phyloP scores from a whole-genome alignment of 1,140 invertebrate species.

The Arion vulgaris region DNA sequence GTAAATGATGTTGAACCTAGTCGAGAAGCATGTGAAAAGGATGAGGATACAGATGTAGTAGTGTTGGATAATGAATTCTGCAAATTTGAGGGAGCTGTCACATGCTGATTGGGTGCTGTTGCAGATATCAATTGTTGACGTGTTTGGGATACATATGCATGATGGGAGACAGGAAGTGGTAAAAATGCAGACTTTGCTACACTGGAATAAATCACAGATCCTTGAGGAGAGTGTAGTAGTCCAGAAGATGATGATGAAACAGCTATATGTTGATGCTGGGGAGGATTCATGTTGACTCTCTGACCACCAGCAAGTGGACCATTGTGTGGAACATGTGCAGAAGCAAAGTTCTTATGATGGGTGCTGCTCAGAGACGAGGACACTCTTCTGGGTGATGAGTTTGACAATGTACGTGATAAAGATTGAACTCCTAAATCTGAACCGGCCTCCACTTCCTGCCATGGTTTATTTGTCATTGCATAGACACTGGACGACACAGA shows the following conservation, averaged over 20 bases:
- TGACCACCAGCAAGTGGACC: not conserved
- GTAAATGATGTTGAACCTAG: not conserved
- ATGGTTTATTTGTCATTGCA: slow-evolving; percentile 17
- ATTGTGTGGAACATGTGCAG: slow-evolving; percentile 6
- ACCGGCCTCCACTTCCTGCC: slow-evolving; percentile 9
- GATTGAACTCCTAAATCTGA: not conserved
- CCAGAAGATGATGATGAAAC: not conserved
- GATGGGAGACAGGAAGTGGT: slow-evolving; percentile 10
- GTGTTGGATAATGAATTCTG: not conserved
- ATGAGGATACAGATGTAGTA: not conserved
- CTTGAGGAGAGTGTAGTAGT: not conserved
- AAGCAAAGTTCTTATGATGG: not conserved
- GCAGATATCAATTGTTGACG: not conserved
- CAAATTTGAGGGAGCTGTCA: not conserved
- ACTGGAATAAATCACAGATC: slow-evolving; percentile 37
- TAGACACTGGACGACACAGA: slow-evolving; percentile 19
- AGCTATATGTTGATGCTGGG: slow-evolving; percentile 1
- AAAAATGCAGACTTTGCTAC: not conserved
- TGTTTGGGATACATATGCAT: not conserved
- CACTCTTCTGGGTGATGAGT: slow-evolving; percentile 2
- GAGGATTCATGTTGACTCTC: not conserved
- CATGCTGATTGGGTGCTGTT: not conserved
- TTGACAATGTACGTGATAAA: slow-evolving; percentile 22
- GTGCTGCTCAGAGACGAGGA: not conserved
- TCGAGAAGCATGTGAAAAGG: not conserved